Conservation (phyloP, 2,888 invertebrate genomes). For the Abrostola triplasia region DNA sequence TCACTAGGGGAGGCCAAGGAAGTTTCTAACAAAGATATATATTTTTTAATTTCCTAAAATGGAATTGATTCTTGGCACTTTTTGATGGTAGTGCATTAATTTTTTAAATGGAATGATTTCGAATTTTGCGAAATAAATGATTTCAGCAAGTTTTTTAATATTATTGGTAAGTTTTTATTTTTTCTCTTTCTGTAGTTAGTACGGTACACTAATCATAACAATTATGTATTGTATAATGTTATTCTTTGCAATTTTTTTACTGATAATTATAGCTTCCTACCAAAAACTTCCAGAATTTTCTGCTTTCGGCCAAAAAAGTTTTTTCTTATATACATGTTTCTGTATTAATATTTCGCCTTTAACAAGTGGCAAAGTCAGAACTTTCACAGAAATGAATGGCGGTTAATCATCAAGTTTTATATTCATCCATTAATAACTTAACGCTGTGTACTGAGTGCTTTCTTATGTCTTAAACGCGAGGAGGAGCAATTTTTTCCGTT, state of each 20-base stretch:
- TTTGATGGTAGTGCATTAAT: not conserved
- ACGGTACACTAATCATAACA: no score
- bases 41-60: constrained; percentile 56
- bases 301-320: not conserved
- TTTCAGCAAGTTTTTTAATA: no score
- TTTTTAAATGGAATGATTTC: not conserved
- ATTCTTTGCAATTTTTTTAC: no score
- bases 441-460: constrained; percentile 72
- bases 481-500: constrained; percentile 65
- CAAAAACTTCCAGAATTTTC: no score
- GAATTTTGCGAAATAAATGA: no score
- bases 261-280: no score
- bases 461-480: constrained; percentile 70
- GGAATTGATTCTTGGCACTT: constrained; percentile 15
- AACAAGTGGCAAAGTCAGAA: constrained; percentile 37
- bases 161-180: no score
- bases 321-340: constrained; percentile 6
- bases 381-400: constrained; percentile 50
- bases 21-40: constrained; percentile 47
- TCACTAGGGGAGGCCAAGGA: constrained; percentile 48
- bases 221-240: no score
- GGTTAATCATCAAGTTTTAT: constrained; percentile 70
- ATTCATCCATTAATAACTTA: constrained; percentile 74
- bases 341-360: constrained; percentile 26
- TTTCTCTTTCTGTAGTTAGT: no score